Evolutionary conservation across 2,797 vertebrate genomes (phyloP).

Genomic region (Squalus acanthias): DNA sequence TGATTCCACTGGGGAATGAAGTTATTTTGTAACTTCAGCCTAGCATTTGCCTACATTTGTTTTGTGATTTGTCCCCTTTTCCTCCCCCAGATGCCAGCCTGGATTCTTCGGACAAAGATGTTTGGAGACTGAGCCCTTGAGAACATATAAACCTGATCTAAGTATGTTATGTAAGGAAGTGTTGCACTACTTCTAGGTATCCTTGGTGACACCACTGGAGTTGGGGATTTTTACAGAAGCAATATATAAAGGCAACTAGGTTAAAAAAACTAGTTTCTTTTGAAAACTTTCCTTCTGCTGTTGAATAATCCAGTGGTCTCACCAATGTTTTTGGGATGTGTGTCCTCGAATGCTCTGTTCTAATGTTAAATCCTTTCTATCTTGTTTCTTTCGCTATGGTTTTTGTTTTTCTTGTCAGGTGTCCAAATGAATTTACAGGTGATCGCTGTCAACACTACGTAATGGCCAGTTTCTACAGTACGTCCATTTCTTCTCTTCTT

Average conservation of each 20-base stretch:
- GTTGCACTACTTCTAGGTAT: slow-evolving; percentile 47
- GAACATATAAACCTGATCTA: slow-evolving; percentile 93
- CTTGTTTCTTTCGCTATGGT: slow-evolving; percentile 68
- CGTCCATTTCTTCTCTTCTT: slow-evolving; percentile 69
- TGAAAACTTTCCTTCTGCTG: slow-evolving; percentile 47
- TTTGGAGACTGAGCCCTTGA: slow-evolving; percentile 89
- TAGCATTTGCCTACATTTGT: slow-evolving; percentile 57
- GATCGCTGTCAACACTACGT: slow-evolving; percentile 99
- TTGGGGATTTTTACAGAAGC: slow-evolving; percentile 36
- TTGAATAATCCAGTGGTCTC: slow-evolving; percentile 51
- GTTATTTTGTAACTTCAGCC: slow-evolving; percentile 65
- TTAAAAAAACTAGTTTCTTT: slow-evolving; percentile 47
- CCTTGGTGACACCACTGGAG: slow-evolving; percentile 53
- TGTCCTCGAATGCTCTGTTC: slow-evolving; percentile 62
- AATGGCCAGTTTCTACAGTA: slow-evolving; percentile 99
- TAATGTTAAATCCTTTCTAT: slow-evolving; percentile 79
- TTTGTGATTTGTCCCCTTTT: slow-evolving; percentile 82
- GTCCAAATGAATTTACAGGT: slow-evolving; percentile 99
- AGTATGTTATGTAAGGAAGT: slow-evolving; percentile 88
- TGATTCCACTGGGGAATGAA: slow-evolving; percentile 28
- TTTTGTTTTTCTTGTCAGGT: slow-evolving; percentile 90
- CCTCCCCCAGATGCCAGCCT: slow-evolving; percentile 90
- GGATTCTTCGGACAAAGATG: slow-evolving; percentile 96
- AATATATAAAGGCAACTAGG: background rate
- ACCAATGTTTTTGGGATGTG: slow-evolving; percentile 57